These are phyloP conservation scores for Lasioglossum villosulum DNA, from an alignment of 2,888 invertebrate species.

Conservation along the genomic window DNA sequence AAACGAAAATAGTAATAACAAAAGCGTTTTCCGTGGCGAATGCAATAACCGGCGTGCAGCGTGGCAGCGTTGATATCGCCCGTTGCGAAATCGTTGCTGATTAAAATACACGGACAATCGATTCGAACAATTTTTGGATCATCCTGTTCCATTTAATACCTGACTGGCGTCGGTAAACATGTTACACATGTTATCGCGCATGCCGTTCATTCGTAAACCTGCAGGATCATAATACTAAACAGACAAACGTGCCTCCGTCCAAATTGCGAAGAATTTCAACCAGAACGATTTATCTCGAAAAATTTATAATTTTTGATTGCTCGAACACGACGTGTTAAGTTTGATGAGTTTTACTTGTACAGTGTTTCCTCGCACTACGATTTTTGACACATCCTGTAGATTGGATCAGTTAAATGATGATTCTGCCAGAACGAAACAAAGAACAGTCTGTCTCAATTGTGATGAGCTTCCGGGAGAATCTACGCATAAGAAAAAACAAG, in stretches of 20 bases:
- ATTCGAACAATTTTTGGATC: constrained; percentile 30
- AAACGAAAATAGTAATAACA: constrained; percentile 4
- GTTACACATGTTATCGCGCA: background rate
- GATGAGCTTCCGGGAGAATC: background rate
- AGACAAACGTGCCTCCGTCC: background rate
- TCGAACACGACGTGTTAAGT: background rate
- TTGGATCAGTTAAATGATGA: too few species aligned
- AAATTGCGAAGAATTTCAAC: background rate
- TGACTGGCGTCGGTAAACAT: constrained; percentile 8
- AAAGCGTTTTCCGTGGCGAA: background rate
- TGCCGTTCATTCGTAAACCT: background rate
- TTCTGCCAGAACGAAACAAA: too few species aligned
- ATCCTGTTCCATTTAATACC: constrained; percentile 17
- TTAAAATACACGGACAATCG: constrained; percentile 43
- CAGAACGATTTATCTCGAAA: background rate
- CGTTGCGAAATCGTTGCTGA: constrained; percentile 53
- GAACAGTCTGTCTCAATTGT: background rate
- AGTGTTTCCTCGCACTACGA: background rate
- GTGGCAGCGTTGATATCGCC: constrained; percentile 36
- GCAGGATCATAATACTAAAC: background rate
- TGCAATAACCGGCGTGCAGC: background rate
- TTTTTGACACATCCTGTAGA: too few species aligned
- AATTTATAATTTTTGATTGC: background rate
- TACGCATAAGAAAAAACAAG: background rate
- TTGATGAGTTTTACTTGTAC: background rate